These are phyloP conservation scores for Rhincodon typus DNA, from an alignment of 2,797 vertebrate genomes.

Conservation along the genomic window DNA sequence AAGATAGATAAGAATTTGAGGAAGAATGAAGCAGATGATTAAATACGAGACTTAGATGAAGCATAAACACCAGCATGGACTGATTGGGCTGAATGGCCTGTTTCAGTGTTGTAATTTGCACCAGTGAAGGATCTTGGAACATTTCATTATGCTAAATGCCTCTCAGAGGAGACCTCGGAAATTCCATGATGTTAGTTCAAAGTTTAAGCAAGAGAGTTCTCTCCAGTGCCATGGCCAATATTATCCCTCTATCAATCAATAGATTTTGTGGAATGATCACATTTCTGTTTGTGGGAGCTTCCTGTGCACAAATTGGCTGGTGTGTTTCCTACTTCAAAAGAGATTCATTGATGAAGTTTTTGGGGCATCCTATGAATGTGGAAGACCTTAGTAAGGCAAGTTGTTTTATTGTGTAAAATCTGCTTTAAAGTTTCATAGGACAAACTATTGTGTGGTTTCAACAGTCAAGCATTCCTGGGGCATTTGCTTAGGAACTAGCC, in stretches of 20 bases:
- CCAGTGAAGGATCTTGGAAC: too few species aligned
- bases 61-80: too few species aligned
- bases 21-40: too few species aligned
- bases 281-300: neutral
- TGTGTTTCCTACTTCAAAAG: neutral
- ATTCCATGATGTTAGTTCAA: too few species aligned
- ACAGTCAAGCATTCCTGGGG: neutral
- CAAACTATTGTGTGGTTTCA: neutral
- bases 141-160: too few species aligned
- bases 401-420: neutral
- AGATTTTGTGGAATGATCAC: neutral
- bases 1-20: too few species aligned
- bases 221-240: too few species aligned
- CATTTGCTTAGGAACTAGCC: neutral
- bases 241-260: too few species aligned
- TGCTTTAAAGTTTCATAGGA: neutral
- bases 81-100: neutral
- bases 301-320: neutral
- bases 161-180: too few species aligned
- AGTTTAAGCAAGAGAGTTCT: too few species aligned
- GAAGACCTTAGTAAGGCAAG: neutral
- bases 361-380: neutral
- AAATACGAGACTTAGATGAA: too few species aligned
- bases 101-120: too few species aligned
- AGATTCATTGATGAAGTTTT: neutral